A percentile compares a stretch with the other conserved stretches of the same genome.
These are phyloP conservation scores for Pachypsylla venusta DNA, from an alignment of 1,140 invertebrate species.

Conservation along the genomic window DNA sequence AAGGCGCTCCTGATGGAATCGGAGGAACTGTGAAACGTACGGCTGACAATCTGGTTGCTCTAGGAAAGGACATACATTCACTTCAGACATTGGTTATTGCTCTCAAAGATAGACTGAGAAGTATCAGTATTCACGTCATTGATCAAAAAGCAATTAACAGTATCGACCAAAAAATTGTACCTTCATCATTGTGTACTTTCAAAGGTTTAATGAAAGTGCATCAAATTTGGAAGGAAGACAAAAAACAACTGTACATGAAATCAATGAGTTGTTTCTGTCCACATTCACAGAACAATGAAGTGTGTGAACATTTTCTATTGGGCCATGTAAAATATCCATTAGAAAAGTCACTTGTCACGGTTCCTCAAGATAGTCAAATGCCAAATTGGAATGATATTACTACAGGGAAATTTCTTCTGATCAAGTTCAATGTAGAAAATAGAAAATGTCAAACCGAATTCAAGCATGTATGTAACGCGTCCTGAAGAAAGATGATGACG, in stretches of 20 bases:
- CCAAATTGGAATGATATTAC: not conserved
- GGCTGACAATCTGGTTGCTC: conserved; percentile 26
- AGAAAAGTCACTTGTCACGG: not conserved
- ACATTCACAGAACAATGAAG: not conserved
- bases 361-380: not conserved
- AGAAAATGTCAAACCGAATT: not conserved
- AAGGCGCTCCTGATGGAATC: conserved; percentile 32
- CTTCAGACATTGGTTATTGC: conserved; percentile 14
- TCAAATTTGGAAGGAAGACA: not conserved
- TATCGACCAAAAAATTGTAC: not conserved
- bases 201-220: not conserved
- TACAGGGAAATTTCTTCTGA: not conserved
- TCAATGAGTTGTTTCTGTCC: not conserved
- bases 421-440: not conserved
- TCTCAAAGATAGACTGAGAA: not conserved
- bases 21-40: conserved; percentile 31
- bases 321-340: not conserved
- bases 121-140: not conserved
- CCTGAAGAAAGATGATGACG: not conserved
- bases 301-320: not conserved
- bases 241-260: not conserved
- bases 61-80: conserved; percentile 25
- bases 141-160: not conserved
- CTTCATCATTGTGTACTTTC: not conserved
- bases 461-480: not conserved